Percentiles rank a stretch among this genome's conserved stretches.
phyloP scores from a whole-genome alignment of 1,140 invertebrate species.

The Eubasilissa regina region DNA sequence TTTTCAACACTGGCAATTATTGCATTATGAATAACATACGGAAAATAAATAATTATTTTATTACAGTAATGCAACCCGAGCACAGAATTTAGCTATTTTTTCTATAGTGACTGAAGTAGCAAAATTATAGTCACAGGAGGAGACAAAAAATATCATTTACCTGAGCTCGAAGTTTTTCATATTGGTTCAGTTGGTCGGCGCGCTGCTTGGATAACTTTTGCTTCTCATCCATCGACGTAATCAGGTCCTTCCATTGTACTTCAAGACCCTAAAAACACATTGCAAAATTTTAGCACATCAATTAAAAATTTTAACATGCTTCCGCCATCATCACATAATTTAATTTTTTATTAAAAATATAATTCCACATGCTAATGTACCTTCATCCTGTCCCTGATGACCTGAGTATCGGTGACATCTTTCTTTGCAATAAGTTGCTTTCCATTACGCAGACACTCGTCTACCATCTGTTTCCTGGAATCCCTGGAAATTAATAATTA shows the following conservation, averaged over 20 bases:
- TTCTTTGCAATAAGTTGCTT: conserved; percentile 90
- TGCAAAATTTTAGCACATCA: no score
- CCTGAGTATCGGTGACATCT: conserved; percentile 89
- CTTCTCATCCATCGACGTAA: conserved; percentile 85
- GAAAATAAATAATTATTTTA: no score
- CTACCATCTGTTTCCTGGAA: conserved; percentile 75
- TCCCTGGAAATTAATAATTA: conserved; percentile 61
- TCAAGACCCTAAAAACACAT: conserved; percentile 78
- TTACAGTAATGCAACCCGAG: no score
- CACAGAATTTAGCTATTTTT: no score
- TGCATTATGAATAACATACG: no score
- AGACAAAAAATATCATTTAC: conserved; percentile 56
- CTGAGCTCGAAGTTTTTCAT: conserved; percentile 87
- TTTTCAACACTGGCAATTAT: no score
- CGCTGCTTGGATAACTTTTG: conserved; percentile 86
- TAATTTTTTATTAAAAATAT: no score
- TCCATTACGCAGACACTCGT: conserved; percentile 85
- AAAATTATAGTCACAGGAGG: no score
- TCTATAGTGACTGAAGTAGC: no score
- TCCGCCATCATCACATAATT: no score
- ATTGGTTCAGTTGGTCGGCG: conserved; percentile 87
- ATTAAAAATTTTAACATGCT: no score
- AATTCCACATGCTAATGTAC: conserved; percentile 64
- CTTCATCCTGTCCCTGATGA: conserved; percentile 90
- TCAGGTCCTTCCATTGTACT: conserved; percentile 90